Base-by-base conservation (phyloP, 2,888 invertebrate species). In the Lepidochrysops patricia region DNA sequence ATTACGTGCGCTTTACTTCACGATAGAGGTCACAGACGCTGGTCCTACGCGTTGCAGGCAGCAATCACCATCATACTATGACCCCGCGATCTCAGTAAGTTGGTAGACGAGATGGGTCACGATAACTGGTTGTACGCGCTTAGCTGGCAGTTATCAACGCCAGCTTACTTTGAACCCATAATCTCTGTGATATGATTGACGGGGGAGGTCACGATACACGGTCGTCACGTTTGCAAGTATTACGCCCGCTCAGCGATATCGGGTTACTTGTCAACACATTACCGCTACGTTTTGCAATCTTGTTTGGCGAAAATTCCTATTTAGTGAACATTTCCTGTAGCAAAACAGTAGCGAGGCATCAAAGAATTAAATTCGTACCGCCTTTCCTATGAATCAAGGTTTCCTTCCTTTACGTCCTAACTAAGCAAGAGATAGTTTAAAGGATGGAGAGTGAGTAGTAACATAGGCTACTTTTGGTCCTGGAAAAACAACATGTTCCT, bases 221-320 rank as follows among this genome's bases (percentile, higher is more conserved):
- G 43, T 43, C 19, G 9, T 9, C 43, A 43, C 43, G 43, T 43
- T 15, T 43, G 37, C 23, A 19, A 43, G 43, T 19, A 43, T 43
- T 43, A 43, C 43, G 19, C 23, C 9, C 23, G 73, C 76, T 72
- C 71, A 70, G 75, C 77, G 77, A 80, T 80, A 75, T 76, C 79
- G 77, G 79, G 80, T 82, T 80, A 79, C 54, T 48, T 54, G 57
- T 59, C 58, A 58, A 58, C 32, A 49, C 23, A 29, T 43, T 58
- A 58, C 58, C 59, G 52, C 34, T 59, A 34, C 25, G 12, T 49
- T 54, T 59, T 54, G 52, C 54, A 52, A 32, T 59, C 50, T 15
- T 37, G 25, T 25, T 59, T 29, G 43, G 4, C 43, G 19, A 12
- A 15, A 7, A 37, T 37, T 37, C 37, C 37, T 2, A 7, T 37